phyloP scores from a whole-genome alignment of 2,888 invertebrate species.

The Pelosia muscerda region DNA sequence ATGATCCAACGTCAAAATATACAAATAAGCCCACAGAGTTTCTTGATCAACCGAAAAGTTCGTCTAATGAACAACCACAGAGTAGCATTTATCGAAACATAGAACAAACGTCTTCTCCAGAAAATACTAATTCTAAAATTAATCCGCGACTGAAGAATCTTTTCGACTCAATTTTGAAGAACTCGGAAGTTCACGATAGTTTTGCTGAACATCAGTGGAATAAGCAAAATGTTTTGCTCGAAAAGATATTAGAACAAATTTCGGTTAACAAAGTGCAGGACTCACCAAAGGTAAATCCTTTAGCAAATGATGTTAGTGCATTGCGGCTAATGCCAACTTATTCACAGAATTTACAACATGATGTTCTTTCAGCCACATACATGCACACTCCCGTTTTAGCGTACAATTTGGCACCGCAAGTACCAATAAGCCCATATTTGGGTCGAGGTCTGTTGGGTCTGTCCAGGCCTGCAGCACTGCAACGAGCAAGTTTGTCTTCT shows the following conservation, averaged over 20 bases:
- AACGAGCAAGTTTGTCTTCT: conserved; percentile 22
- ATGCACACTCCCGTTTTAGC: conserved; percentile 7
- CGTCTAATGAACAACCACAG: background rate
- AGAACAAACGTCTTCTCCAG: conserved; percentile 11
- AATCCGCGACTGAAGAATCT: conserved; percentile 18
- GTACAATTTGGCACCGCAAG: background rate
- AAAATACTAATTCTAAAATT: conserved; percentile 16
- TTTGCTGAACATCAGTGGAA: conserved; percentile 29
- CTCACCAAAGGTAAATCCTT: conserved; percentile 13
- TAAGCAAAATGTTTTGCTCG: conserved; percentile 35
- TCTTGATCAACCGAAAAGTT: background rate
- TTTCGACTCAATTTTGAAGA: conserved; percentile 22
- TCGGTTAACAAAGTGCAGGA: conserved; percentile 19
- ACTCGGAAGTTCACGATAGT: conserved; percentile 25
- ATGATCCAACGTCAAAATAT: conserved; percentile 6
- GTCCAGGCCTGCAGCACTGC: conserved; percentile 5
- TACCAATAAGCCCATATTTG: conserved; percentile 30
- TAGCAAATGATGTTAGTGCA: conserved; percentile 16
- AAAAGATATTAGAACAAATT: conserved; percentile 41
- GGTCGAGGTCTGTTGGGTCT: conserved; percentile 13
- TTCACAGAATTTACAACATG: conserved; percentile 19
- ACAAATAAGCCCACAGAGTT: conserved; percentile 12
- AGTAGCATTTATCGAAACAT: conserved; percentile 17
- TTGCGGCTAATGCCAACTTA: conserved; percentile 17
- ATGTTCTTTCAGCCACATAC: conserved; percentile 24